phyloP scores from a whole-genome alignment of 2,888 invertebrate genomes.

The Anorthoa munda region DNA sequence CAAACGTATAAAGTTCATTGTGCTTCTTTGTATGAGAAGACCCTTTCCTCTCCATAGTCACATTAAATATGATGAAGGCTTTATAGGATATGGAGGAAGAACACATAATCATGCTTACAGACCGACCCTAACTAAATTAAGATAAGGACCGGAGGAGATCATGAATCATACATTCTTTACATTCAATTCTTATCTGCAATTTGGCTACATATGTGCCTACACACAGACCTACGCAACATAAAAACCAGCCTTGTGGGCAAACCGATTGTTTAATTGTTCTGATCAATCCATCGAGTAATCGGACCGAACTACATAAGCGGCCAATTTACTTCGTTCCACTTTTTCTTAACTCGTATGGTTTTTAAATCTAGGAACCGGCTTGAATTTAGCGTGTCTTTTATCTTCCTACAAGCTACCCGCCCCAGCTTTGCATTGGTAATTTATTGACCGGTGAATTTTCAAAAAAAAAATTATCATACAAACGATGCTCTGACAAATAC shows the following conservation, averaged over 20 bases:
- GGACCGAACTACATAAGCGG: constrained; percentile 43
- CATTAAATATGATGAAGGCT: too few relatives aligned
- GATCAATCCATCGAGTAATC: constrained; percentile 32
- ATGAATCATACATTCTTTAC: neutral
- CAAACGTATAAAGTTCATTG: too few relatives aligned
- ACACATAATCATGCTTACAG: neutral
- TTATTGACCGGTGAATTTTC: too few relatives aligned
- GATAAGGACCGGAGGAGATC: neutral
- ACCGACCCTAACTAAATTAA: neutral
- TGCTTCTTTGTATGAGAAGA: too few relatives aligned
- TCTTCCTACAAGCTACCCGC: too few relatives aligned
- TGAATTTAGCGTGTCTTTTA: neutral
- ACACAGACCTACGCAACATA: neutral
- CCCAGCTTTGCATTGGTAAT: too few relatives aligned
- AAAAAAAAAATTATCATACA: too few relatives aligned
- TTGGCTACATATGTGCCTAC: neutral
- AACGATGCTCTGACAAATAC: too few relatives aligned
- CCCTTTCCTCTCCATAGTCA: too few relatives aligned
- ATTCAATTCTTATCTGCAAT: neutral
- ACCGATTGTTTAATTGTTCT: constrained; percentile 58
- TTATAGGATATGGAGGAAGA: too few relatives aligned
- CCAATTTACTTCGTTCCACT: constrained; percentile 29
- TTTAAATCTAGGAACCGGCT: constrained; percentile 1
- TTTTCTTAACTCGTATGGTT: constrained; percentile 1
- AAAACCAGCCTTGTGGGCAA: constrained; percentile 39